Conservation (phyloP, 2,888 invertebrate genomes). For the Macrosoma leucophasiata region DNA sequence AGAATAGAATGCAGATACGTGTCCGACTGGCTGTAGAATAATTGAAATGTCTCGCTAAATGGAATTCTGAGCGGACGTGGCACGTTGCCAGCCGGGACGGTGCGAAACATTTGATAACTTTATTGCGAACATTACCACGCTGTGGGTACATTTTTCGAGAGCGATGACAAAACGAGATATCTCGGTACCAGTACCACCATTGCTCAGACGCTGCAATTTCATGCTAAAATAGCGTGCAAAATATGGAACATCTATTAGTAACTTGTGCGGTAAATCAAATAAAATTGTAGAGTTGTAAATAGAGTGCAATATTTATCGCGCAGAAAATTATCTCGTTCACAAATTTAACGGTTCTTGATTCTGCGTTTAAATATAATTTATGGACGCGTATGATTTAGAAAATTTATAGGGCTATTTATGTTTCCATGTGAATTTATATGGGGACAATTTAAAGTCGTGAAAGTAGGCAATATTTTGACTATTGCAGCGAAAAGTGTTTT, state of each 20-base stretch:
- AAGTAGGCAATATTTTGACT: too few relatives aligned
- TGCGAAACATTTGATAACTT: conserved; percentile 26
- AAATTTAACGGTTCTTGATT: too few relatives aligned
- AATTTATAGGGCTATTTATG: too few relatives aligned
- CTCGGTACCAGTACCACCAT: conserved; percentile 29
- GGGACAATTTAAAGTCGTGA: too few relatives aligned
- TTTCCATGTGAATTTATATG: too few relatives aligned
- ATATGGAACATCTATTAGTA: conserved; percentile 41
- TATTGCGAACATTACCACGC: conserved; percentile 28
- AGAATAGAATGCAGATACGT: conserved; percentile 35
- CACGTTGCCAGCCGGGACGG: conserved; percentile 37
- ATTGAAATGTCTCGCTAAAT: conserved; percentile 46
- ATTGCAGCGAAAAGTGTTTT: too few relatives aligned
- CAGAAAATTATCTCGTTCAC: conserved; percentile 51
- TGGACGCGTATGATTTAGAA: too few relatives aligned
- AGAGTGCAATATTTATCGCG: conserved; percentile 40
- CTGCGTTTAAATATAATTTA: too few relatives aligned
- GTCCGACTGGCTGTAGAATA: conserved; percentile 34
- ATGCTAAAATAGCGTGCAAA: conserved; percentile 48
- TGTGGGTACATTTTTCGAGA: conserved; percentile 33
- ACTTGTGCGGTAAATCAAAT: conserved; percentile 49
- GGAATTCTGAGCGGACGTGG: conserved; percentile 42
- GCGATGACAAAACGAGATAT: conserved; percentile 30
- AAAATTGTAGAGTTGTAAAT: conserved; percentile 47
- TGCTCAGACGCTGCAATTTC: conserved; percentile 34